phyloP scores from a whole-genome alignment of 2,797 vertebrate species.

The Helicolenus hilgendorfi region DNA sequence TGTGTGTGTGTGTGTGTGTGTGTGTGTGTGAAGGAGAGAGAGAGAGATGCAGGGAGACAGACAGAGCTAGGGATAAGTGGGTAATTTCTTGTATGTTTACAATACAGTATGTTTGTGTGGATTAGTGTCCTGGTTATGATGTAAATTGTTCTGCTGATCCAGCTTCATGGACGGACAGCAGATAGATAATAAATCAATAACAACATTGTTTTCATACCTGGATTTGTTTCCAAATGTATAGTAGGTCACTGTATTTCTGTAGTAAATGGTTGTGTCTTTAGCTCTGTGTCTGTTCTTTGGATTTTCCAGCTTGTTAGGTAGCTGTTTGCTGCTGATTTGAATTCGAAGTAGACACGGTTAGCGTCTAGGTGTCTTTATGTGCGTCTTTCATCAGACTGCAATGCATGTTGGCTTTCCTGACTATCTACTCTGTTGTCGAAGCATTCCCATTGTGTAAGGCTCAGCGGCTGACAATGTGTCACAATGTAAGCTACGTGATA shows the following conservation, averaged over 20 bases:
- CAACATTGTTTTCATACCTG: too few relatives aligned
- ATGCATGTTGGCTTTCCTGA: conserved; percentile 1
- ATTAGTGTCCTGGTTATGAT: background rate
- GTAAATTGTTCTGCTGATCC: background rate
- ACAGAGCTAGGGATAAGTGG: background rate
- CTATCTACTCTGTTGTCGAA: conserved; percentile 11
- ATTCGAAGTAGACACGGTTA: background rate
- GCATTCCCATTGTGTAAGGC: conserved; percentile 21
- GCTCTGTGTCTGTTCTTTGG: background rate
- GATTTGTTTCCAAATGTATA: background rate
- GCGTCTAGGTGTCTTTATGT: background rate
- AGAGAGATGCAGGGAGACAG: background rate
- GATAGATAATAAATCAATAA: too few relatives aligned
- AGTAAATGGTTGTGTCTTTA: background rate
- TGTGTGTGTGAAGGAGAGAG: too few relatives aligned
- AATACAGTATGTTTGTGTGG: background rate
- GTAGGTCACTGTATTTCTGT: background rate
- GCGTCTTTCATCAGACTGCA: background rate
- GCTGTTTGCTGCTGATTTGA: background rate
- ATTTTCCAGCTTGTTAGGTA: background rate
- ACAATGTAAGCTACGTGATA: conserved; percentile 56
- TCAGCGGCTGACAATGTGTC: conserved; percentile 63
- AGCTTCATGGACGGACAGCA: too few relatives aligned
- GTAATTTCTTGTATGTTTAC: background rate
- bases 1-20: too few relatives aligned